phyloP scores from a whole-genome alignment of 2,113 vertebrate genomes.

The Colinus virginianus region DNA sequence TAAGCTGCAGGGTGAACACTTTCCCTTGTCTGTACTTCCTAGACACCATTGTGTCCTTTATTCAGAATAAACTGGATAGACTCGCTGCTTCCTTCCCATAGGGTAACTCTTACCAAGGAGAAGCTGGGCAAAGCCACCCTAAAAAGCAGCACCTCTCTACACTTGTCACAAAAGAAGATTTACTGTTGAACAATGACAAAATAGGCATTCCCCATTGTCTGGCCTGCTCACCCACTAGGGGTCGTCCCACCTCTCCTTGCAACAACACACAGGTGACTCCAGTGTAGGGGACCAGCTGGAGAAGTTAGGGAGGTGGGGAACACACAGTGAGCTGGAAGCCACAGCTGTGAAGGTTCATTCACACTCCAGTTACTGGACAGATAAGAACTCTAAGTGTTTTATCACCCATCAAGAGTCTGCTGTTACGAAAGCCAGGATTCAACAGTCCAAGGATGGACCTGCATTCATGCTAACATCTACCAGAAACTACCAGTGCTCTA shows the following conservation, averaged over 20 bases:
- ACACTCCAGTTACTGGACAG: neutral
- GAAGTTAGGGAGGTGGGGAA: neutral
- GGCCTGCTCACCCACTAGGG: neutral
- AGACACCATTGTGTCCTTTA: neutral
- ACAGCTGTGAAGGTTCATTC: neutral
- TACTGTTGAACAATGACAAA: neutral
- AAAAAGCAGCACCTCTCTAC: neutral
- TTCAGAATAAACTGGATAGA: neutral
- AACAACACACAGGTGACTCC: neutral
- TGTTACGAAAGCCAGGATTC: neutral
- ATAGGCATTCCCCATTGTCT: neutral
- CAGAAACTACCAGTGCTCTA: neutral
- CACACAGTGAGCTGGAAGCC: neutral
- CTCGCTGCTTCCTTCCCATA: neutral
- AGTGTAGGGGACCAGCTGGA: neutral
- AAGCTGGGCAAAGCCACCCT: neutral
- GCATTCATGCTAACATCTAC: neutral
- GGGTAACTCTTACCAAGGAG: neutral
- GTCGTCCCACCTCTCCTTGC: neutral
- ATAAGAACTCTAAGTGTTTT: neutral
- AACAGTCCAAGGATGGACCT: neutral
- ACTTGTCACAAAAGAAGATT: neutral
- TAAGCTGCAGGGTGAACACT: neutral
- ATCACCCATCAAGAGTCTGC: neutral
- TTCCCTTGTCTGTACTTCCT: neutral